phyloP scores from a whole-genome alignment of 2,888 invertebrate genomes.

The Resseliella maxima region DNA sequence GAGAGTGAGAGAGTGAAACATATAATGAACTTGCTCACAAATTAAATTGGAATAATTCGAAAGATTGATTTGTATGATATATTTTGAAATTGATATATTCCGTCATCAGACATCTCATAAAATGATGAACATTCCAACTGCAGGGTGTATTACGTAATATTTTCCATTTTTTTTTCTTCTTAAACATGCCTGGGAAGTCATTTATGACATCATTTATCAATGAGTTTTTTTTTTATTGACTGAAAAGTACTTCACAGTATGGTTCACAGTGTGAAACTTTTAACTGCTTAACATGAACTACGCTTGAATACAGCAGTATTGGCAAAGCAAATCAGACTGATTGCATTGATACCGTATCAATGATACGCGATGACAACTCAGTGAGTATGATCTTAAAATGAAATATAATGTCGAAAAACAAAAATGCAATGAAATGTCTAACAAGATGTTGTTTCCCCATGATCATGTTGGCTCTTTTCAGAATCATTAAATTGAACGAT shows the following conservation, averaged over 20 bases:
- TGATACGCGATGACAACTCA: constrained; percentile 38
- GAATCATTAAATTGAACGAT: neutral
- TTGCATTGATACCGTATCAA: too few relatives aligned
- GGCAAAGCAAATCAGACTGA: neutral
- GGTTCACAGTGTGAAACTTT: constrained; percentile 48
- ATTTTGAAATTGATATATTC: constrained; percentile 40
- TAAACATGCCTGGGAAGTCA: neutral
- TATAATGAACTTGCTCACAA: neutral
- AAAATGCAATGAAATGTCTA: neutral
- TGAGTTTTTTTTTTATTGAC: neutral
- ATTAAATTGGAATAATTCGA: constrained; percentile 17
- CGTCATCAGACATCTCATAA: neutral
- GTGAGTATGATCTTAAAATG: neutral
- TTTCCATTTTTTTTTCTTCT: neutral
- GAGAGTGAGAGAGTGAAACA: neutral
- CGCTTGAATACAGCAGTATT: neutral
- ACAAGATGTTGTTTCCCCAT: neutral
- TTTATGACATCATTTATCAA: constrained; percentile 34
- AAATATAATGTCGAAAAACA: neutral
- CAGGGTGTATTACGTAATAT: neutral
- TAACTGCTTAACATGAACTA: neutral
- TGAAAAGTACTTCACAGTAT: neutral
- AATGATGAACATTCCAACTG: neutral
- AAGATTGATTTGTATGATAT: constrained; percentile 14
- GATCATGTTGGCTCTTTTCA: neutral